Evolutionary conservation across 2,797 vertebrate genomes (phyloP), one percentile per base, ranked within the genome.

Genomic region (Epinephelus awoara): DNA sequence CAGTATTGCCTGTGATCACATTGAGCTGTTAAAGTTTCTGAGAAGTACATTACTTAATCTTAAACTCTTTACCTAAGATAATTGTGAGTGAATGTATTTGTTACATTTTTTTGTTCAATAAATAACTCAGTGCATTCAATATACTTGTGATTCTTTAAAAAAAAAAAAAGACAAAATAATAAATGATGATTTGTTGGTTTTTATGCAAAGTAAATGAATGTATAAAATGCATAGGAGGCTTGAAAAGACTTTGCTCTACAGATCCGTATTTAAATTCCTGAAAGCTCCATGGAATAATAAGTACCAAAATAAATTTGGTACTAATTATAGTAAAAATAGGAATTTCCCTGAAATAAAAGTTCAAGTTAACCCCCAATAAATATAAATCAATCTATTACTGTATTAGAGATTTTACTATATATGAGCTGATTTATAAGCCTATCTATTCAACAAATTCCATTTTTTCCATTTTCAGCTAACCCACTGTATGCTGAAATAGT

Each of bases 91-190:
- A 73, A 76, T 74, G 62, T 64, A 58, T 79, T 76, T 77, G 38
- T 69, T 18, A 46, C 23, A 13, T 46, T 55, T 63, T 55, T 71
- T 65, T 68, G 56, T 68, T 88, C 46, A 91, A 86, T 90, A 91
- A 92, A 91, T 63, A 49, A 64, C 13, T 50, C 61, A 59, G 13
- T 44, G 56, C 9, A 44, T 70, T 77, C 2, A 62, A 52, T 17
- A 51, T 46, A 19, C n/a, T 64, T 70, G n/a, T 47, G 21, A 38
- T 66, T 68, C 2, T 61, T 80, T 62, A 54, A n/a, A 63, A 71
- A 52, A 54, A n/a, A 63, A 71, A 52, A 0, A 44, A n/a, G 34
- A 34, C 6, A 15, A 55, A 44, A 14, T n/a, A 23, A 11, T 42
- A 6, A 34, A 55, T 34, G 15, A 71, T 51, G 10, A 50, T 17